Conservation (phyloP, 2,113 vertebrate species). For the Rhea americana region DNA sequence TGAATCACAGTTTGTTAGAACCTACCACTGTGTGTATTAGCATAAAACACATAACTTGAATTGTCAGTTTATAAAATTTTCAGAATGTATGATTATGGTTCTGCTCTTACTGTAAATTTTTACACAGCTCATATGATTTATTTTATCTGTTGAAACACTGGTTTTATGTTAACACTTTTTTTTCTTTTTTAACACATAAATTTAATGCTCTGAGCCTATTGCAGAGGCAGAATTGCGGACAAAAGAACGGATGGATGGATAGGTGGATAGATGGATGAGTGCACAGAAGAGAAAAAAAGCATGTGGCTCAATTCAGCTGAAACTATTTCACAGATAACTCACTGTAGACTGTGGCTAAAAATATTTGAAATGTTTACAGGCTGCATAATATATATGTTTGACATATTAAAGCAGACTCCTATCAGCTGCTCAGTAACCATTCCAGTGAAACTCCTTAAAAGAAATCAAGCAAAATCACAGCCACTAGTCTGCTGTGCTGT, state of each 20-base stretch:
- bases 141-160: slow-evolving; percentile 61
- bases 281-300: neutral
- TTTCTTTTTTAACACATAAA: slow-evolving; percentile 58
- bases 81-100: slow-evolving; percentile 73
- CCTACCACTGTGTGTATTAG: slow-evolving; percentile 71
- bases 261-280: neutral
- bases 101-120: slow-evolving; percentile 75
- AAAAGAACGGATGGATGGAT: slow-evolving; percentile 37
- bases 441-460: slow-evolving; percentile 81
- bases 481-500: slow-evolving; percentile 90
- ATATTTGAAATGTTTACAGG: slow-evolving; percentile 76
- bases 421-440: slow-evolving; percentile 76
- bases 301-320: slow-evolving; percentile 42
- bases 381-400: slow-evolving; percentile 75
- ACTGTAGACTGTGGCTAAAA: slow-evolving; percentile 64
- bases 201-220: slow-evolving; percentile 54
- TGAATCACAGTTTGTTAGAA: slow-evolving; percentile 76
- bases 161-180: slow-evolving; percentile 47
- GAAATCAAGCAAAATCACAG: slow-evolving; percentile 85
- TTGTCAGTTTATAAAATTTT: slow-evolving; percentile 81
- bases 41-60: slow-evolving; percentile 77
- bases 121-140: slow-evolving; percentile 70
- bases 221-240: slow-evolving; percentile 54
- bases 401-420: slow-evolving; percentile 76
- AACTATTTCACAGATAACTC: slow-evolving; percentile 68